Evolutionary conservation across 1,140 invertebrate genomes (phyloP), one percentile per base, ranked within the genome.

Genomic region (Scaptomyza montana): DNA sequence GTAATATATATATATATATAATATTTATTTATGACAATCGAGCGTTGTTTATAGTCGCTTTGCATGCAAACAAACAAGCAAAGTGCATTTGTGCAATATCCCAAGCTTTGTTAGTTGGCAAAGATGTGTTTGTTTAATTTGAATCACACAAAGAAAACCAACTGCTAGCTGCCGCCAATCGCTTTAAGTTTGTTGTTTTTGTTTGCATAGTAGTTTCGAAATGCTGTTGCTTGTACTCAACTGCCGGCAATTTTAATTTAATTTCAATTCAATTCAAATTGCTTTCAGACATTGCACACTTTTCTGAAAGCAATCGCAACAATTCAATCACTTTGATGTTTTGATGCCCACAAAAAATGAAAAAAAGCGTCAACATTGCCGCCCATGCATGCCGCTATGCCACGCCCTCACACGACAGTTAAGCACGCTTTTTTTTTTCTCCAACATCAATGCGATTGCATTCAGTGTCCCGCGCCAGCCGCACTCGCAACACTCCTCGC

Each of bases 311-410:
- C 82, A 87, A 87, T 87, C 82, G 82, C 82, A 87, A 87, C 82
- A 87, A 87, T 82, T 87, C 82, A 87, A 87, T 87, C 82, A 87
- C 82, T 87, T 87, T 87, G 82, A 87, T 87, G 82, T 76, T 80
- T 81, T 85, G 75, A 64, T 77, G 62, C 78, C 78, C 82, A 82
- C 82, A 85, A 86, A 86, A 81, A 33, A 33, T 4, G 7, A 33
- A 33, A 33, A 33, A 16, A 16, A 2, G 57, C 66, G 57, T 59
- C 63, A 30, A 41, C 54, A 64, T 59, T 45, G 54, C 33, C 66
- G 13, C 45, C 21, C 49, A 25, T 54, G 43, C 63, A 55, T 47
- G 63, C 41, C 49, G 41, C 54, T 9, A 19, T 9, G 56, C 28
- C 61, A 60, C 45, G 45, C 62, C 47, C 47, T 66, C 80, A 43